Evolutionary conservation across 2,113 vertebrate species (phyloP).

Genomic region (Erpornis zantholeuca): DNA sequence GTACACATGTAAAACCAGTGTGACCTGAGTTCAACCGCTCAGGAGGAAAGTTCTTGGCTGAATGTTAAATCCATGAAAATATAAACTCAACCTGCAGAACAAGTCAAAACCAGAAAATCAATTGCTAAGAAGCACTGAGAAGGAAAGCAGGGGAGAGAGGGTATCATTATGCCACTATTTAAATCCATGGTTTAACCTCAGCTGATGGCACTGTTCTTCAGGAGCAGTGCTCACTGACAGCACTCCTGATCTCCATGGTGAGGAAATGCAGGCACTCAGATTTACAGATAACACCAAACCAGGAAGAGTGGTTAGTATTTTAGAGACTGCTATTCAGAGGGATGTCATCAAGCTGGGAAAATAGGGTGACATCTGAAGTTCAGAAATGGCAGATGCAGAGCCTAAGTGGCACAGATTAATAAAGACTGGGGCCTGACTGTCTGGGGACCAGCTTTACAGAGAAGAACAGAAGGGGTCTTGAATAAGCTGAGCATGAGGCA

Average conservation of each 20-base stretch:
- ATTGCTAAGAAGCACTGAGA: neutral
- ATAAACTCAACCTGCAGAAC: neutral
- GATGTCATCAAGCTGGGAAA: neutral
- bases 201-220: neutral
- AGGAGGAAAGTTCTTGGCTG: neutral
- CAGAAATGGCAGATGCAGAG: neutral
- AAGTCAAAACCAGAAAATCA: neutral
- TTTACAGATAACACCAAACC: neutral
- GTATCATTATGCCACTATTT: neutral
- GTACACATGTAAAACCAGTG: neutral
- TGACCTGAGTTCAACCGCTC: neutral
- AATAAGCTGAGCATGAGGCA: neutral
- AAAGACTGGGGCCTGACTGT: neutral
- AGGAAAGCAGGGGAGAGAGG: neutral
- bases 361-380: neutral
- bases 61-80: neutral
- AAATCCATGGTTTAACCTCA: neutral
- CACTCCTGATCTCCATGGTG: neutral
- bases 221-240: too few relatives aligned
- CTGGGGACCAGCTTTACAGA: neutral
- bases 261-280: neutral
- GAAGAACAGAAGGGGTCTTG: neutral
- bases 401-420: neutral
- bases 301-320: neutral
- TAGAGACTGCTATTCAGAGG: neutral